Base-by-base conservation (phyloP, 2,113 vertebrate genomes). In the Tachuris rubrigastra region DNA sequence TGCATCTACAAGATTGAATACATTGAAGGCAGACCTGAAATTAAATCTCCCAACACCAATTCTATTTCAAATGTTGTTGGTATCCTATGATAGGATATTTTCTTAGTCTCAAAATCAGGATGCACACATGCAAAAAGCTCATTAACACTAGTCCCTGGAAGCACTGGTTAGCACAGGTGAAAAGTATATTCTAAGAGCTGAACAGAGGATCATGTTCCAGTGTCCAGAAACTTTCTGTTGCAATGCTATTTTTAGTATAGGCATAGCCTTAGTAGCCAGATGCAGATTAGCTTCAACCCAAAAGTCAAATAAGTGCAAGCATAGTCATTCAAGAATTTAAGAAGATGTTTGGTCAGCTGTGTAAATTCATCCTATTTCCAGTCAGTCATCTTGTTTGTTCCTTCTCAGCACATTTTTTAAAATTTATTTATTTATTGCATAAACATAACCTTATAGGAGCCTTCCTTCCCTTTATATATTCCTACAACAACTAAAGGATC, bases 41-140 rank as follows among this genome's bases (percentile, higher is more conserved):
- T 56, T 24, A 47, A 24, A 72, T 12, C 6, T 74, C 53, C 46
- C 11, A 66, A 31, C 6, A 42, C 3, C 33, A 63, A 35, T 2
- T 8, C 1, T 42, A 8, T 56, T 77, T 65, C 17, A 90, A 53
- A 56, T 60, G 0, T 72, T 50, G 42, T 31, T 0, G 0, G 2
- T 3, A 41, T 79, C 50, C 35, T 60, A 5, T 56, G 33, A 66
- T 1, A 56, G 3, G 8, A 12, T 35, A 47, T 4, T n/a, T 80
- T 60, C n/a, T 52, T 62, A 50, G 9, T 33, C 18, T 47, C 4
- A 47, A 30, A 80, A 47, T 35, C 9, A 31, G 10, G 3, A 2
- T 72, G 31, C 39, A 5, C 3, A 8, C 21, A 60, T 30, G 8
- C 4, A 52, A 84, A 62, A 4, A 44, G 2, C 3, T 68, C 46